Evolutionary conservation across 2,888 invertebrate species (phyloP).

Genomic region (Globia sparganii): DNA sequence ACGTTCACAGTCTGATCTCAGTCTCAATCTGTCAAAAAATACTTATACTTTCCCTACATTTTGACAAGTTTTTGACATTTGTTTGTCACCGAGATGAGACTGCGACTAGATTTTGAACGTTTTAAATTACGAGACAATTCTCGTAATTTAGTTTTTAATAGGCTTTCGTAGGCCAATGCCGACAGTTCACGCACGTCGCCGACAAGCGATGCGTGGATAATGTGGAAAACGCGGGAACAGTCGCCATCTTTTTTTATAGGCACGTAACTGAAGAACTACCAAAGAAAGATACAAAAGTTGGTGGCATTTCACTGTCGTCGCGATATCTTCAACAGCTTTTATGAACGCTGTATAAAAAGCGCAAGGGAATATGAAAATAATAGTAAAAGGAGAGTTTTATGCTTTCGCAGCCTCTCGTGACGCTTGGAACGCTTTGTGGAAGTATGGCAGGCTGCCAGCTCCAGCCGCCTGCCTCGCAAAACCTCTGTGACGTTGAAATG

Average conservation of each 20-base stretch:
- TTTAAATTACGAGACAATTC: too few species aligned
- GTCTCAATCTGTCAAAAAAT: too few species aligned
- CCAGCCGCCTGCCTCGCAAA: conserved; percentile 43
- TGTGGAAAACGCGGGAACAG: conserved; percentile 53
- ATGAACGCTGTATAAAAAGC: conserved; percentile 57
- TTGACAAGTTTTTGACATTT: too few species aligned
- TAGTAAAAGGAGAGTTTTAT: conserved; percentile 57
- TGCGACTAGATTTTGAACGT: too few species aligned
- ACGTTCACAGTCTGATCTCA: too few species aligned
- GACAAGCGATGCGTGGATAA: conserved; percentile 59
- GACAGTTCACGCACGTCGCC: conserved; percentile 57
- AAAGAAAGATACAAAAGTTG: conserved; percentile 49
- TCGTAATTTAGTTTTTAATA: too few species aligned
- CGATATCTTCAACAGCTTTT: conserved; percentile 53
- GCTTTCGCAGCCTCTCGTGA: conserved; percentile 62
- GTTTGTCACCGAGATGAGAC: too few species aligned
- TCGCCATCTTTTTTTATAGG: conserved; percentile 57
- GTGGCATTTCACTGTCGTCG: conserved; percentile 28
- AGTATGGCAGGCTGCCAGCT: conserved; percentile 61
- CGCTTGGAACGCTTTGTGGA: conserved; percentile 57
- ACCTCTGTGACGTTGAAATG: conserved; percentile 62
- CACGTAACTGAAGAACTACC: conserved; percentile 50
- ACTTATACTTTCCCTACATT: too few species aligned
- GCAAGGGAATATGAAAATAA: conserved; percentile 60
- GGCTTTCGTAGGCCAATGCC: too few species aligned